phyloP scores from a whole-genome alignment of 2,888 invertebrate genomes.

The Eupithecia subfuscata region DNA sequence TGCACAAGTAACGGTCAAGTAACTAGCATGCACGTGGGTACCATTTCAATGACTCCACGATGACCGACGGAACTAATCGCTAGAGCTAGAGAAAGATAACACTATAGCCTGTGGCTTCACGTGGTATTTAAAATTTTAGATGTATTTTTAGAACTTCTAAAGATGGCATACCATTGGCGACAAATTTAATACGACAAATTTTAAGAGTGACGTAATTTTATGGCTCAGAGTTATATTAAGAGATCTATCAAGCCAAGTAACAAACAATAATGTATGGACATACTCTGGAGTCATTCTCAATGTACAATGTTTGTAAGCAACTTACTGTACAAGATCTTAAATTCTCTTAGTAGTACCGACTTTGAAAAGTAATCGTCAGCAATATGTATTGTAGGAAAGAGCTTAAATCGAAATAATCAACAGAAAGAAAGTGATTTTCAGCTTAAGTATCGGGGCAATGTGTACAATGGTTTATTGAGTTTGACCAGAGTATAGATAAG shows the following conservation, averaged over 20 bases:
- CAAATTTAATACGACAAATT: neutral
- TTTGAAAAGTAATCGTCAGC: no score
- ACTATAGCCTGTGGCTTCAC: neutral
- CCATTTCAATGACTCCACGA: conserved; percentile 38
- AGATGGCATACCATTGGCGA: neutral
- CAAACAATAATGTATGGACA: neutral
- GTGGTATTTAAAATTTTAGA: neutral
- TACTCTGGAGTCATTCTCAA: neutral
- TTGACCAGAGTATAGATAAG: neutral
- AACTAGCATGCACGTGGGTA: conserved; percentile 33
- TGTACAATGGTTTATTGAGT: no score
- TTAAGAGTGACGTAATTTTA: neutral
- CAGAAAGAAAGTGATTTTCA: no score
- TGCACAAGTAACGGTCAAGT: conserved; percentile 36
- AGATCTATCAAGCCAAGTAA: neutral
- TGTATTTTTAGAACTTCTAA: neutral
- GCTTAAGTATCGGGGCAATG: no score
- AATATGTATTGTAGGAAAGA: no score
- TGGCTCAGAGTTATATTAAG: neutral
- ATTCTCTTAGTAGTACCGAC: no score
- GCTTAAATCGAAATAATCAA: no score
- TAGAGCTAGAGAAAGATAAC: neutral
- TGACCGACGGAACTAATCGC: conserved; percentile 30
- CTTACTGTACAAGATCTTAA: no score
- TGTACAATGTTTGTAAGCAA: no score